Evolutionary conservation across 1,140 invertebrate genomes (phyloP), one percentile per base, ranked within the genome.

Genomic region (Polypedilum vanderplanki): DNA sequence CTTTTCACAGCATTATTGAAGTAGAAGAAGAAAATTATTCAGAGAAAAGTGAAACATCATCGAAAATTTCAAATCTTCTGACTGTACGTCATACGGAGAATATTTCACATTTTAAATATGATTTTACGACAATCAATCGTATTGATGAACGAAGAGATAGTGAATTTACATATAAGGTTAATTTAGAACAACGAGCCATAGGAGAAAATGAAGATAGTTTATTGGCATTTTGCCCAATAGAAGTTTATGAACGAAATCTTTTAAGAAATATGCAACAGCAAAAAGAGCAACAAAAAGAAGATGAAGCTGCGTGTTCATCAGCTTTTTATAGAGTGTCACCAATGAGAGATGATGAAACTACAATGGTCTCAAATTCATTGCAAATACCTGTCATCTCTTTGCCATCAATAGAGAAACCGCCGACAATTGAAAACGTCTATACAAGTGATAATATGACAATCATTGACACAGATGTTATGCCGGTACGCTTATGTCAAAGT

Each of bases 401-500:
- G 4, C 22, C 75, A 5, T 5, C 40, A 10, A 9, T 75, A 9
- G 73, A 74, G 64, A 75, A n/a, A 5, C 70, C 41, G 24, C 64
- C 40, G 15, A 67, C 20, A 75, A 40, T 18, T 7, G 20, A 22
- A 77, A 83, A 82, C 78, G 80, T 83, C 46, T 83, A 83, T 77
- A 77, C 78, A 77, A 81, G 81, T 76, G 81, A 80, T 75, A 80
- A 76, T 76, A 84, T 87, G 82, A 88, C 87, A 81, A 87, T 88
- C 80, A 87, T 88, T 83, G 87, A 88, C 79, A 86, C 85, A 76
- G 87, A 88, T 78, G 76, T 33, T 33, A 33, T 74, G 77, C 78
- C 77, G 78, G 81, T 82, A 81, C 77, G 79, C 24, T 33, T 33
- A 5, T 33, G 24, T 33, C 24, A 33, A 33, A 3, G 2, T 33